Evolutionary conservation across 2,797 vertebrate species (phyloP).

Genomic region (Sebastes diaconus): DNA sequence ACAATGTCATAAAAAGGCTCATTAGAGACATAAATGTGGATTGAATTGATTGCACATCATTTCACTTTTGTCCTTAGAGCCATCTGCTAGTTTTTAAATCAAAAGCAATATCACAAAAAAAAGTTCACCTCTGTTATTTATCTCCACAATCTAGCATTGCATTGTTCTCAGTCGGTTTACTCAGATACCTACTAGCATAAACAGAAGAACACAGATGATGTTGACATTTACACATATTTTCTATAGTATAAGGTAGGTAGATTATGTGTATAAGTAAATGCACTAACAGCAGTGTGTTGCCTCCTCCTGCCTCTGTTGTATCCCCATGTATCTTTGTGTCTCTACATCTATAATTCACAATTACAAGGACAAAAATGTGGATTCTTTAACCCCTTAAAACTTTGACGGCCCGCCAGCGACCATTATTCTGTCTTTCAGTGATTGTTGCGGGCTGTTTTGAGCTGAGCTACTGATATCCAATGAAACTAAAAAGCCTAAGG

Average conservation of each 20-base stretch:
- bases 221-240: background rate
- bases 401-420: no score
- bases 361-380: background rate
- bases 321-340: background rate
- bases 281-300: background rate
- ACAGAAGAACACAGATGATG: background rate
- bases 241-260: background rate
- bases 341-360: constrained; percentile 14
- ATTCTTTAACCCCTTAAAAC: background rate
- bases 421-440: no score
- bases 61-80: background rate
- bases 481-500: no score
- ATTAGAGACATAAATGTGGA: background rate
- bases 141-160: background rate
- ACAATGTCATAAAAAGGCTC: constrained; percentile 8
- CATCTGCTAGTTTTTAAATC: constrained; percentile 13
- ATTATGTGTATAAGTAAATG: background rate
- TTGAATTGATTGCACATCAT: background rate
- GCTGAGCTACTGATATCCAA: no score
- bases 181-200: background rate
- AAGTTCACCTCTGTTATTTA: background rate
- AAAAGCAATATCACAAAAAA: background rate
- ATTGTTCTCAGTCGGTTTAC: background rate
- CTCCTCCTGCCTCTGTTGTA: background rate
- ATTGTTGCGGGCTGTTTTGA: no score